A percentile compares a stretch with the other conserved stretches of the same genome.
Evolutionary conservation across 2,113 vertebrate genomes (phyloP).

Genomic region (Leucopternis melanops): DNA sequence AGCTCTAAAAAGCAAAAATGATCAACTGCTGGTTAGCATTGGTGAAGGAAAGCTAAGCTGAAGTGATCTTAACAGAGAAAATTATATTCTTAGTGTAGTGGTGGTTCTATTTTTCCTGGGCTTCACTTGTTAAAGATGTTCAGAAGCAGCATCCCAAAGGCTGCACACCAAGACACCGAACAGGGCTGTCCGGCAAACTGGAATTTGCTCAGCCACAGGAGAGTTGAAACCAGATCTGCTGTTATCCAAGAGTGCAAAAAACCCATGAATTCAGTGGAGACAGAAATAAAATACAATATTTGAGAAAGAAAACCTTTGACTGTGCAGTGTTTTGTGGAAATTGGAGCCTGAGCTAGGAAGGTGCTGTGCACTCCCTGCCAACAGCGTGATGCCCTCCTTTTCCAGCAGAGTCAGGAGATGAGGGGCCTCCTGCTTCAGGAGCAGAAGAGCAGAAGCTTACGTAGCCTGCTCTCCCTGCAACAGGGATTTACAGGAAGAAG

Average conservation of each 20-base stretch:
- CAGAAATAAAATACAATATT: background rate
- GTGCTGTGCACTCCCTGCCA: background rate
- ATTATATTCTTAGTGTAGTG: background rate
- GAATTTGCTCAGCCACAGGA: background rate
- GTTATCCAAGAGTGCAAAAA: background rate
- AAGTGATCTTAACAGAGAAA: background rate
- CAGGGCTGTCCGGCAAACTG: background rate
- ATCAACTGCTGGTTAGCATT: background rate
- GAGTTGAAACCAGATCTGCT: background rate
- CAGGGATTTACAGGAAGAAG: background rate
- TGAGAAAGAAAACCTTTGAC: background rate
- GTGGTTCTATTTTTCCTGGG: background rate
- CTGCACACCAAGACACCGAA: fast-evolving
- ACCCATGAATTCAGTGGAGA: background rate
- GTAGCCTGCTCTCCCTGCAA: fast-evolving
- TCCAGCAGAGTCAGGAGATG: fast-evolving
- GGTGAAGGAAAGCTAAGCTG: background rate
- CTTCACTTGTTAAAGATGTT: background rate
- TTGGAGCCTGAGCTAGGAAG: background rate
- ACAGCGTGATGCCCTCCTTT: no score
- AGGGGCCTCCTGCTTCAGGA: background rate
- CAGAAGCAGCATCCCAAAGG: background rate
- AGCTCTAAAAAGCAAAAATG: background rate
- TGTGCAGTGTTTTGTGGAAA: background rate
- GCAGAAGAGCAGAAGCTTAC: background rate